phyloP scores from a whole-genome alignment of 2,797 vertebrate species.

The Syngnathus rostellatus region DNA sequence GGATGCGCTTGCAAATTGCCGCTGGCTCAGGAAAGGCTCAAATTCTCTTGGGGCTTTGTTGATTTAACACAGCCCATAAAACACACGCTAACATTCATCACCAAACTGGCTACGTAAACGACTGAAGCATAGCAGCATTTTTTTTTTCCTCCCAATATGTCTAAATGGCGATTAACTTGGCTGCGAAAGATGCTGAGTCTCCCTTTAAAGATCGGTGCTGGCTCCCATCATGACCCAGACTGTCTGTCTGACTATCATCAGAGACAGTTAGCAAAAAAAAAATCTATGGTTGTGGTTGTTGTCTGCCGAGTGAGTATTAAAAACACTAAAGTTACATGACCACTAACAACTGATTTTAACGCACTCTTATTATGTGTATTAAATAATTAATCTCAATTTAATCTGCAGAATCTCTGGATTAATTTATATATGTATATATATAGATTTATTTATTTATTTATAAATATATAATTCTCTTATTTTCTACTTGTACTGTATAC shows the following conservation, averaged over 20 bases:
- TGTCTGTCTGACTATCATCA: neutral
- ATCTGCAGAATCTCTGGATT: no score
- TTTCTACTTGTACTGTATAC: no score
- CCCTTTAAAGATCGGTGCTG: neutral
- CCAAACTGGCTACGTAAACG: slow-evolving; percentile 3
- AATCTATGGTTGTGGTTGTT: neutral
- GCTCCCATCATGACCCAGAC: slow-evolving; percentile 5
- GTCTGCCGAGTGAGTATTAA: neutral
- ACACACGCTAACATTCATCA: slow-evolving; percentile 1
- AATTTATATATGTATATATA: no score
- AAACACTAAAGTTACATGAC: neutral
- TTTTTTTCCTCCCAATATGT: neutral
- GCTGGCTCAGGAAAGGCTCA: neutral
- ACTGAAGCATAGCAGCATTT: neutral
- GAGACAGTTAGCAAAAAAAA: neutral
- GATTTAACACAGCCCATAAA: slow-evolving; percentile 8
- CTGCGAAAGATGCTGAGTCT: slow-evolving; percentile 2
- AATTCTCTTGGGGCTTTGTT: slow-evolving; percentile 2
- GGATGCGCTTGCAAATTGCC: slow-evolving; percentile 4
- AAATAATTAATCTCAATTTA: neutral
- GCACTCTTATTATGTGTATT: neutral
- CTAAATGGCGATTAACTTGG: neutral
- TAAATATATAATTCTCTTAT: no score
- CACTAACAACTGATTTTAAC: neutral
- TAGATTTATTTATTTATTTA: no score